These are phyloP conservation scores for Euphonia xanthogaster DNA, from an alignment of 2,797 vertebrate genomes.

Conservation along the genomic window DNA sequence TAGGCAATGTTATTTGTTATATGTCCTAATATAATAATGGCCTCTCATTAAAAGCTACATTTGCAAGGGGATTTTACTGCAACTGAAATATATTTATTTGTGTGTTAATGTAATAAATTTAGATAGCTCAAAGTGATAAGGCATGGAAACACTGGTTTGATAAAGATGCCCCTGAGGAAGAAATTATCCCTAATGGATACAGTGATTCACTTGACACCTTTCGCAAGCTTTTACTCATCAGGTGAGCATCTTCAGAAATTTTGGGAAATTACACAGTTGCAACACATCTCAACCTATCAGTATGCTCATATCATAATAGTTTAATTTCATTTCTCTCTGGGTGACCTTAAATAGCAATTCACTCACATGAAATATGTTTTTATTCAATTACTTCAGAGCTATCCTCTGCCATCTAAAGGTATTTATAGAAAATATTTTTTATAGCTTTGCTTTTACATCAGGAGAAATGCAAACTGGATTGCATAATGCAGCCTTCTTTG, in stretches of 20 bases:
- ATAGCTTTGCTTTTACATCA: background rate
- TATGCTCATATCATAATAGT: background rate
- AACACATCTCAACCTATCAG: background rate
- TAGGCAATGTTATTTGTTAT: background rate
- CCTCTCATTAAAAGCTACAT: background rate
- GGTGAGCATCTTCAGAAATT: constrained; percentile 64
- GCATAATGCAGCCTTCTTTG: background rate
- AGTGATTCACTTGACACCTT: constrained; percentile 79
- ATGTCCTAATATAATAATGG: background rate
- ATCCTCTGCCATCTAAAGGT: background rate
- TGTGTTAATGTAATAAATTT: constrained; percentile 1
- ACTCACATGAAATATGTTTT: background rate
- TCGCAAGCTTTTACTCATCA: constrained; percentile 82
- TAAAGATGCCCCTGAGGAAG: constrained; percentile 83
- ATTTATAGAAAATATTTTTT: background rate
- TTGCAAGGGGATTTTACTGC: background rate
- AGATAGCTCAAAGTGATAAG: constrained; percentile 81
- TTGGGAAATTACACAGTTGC: background rate
- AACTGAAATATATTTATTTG: background rate
- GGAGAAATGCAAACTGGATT: background rate
- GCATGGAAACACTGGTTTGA: constrained; percentile 84
- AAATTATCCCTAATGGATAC: constrained; percentile 81
- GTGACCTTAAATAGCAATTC: background rate
- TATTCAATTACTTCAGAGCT: background rate
- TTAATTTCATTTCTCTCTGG: background rate